Evolutionary conservation across 1,140 invertebrate species (phyloP).

Genomic region (Formica exsecta): DNA sequence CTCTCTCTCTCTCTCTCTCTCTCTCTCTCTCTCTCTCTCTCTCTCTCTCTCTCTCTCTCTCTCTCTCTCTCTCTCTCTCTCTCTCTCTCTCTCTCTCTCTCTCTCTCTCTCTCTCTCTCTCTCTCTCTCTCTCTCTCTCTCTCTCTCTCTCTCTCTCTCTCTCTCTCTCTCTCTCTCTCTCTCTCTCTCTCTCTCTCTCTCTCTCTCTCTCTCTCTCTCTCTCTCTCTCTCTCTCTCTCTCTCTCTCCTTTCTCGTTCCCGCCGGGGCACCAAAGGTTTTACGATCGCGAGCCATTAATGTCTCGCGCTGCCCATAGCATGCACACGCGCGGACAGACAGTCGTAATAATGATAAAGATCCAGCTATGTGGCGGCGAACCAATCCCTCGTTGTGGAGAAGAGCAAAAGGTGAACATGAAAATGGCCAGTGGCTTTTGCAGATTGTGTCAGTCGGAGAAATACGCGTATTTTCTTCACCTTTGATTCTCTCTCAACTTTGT

Average conservation of each 20-base stretch:
- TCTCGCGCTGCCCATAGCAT: constrained; percentile 46
- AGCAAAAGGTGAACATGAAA: not conserved
- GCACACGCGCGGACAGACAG: constrained; percentile 68
- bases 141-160: too few species aligned
- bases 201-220: too few species aligned
- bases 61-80: too few species aligned
- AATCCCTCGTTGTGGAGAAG: constrained; percentile 12
- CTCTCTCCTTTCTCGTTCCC: not conserved
- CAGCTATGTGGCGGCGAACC: constrained; percentile 60
- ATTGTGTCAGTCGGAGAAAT: not conserved
- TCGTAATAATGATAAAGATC: constrained; percentile 81
- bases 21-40: too few species aligned
- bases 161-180: too few species aligned
- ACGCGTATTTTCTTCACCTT: not conserved
- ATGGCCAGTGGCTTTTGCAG: not conserved
- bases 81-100: too few species aligned
- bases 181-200: too few species aligned
- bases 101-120: too few species aligned
- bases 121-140: too few species aligned
- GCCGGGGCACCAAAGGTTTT: constrained; percentile 53
- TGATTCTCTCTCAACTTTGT: not conserved
- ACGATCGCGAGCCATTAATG: constrained; percentile 71
- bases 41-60: too few species aligned
- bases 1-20: too few species aligned
- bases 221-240: not conserved